A percentile compares a stretch with the other conserved stretches of the same genome.
Conservation (phyloP, 2,888 invertebrate species). For the Troides oblongomaculatus region DNA sequence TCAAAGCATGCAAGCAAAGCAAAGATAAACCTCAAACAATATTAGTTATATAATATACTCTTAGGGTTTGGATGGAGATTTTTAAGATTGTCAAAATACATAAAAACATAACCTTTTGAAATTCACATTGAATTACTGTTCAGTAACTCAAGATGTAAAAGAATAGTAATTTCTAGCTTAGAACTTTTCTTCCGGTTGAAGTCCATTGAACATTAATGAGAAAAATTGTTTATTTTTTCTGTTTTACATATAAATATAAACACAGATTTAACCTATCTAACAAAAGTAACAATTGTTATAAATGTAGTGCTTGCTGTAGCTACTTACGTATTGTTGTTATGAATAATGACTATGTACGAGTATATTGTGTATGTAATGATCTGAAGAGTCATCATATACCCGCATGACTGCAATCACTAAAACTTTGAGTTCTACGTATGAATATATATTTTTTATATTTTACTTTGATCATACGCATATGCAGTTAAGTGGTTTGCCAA, state of each 20-base stretch:
- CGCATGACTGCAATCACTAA: conserved; percentile 52
- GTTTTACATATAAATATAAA: neutral
- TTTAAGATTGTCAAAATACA: too few species aligned
- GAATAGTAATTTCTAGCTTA: too few species aligned
- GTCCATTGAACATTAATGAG: neutral
- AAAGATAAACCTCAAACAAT: too few species aligned
- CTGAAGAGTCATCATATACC: conserved; percentile 51
- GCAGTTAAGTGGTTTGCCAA: neutral
- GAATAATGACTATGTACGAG: conserved; percentile 40
- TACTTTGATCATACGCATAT: neutral
- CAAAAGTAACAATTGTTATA: neutral
- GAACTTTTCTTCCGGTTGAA: neutral
- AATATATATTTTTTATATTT: neutral
- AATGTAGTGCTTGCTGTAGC: neutral
- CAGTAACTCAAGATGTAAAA: too few species aligned
- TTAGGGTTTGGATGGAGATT: too few species aligned
- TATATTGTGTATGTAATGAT: conserved; percentile 41
- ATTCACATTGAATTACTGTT: too few species aligned
- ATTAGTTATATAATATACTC: too few species aligned
- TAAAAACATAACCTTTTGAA: too few species aligned
- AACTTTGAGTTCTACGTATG: conserved; percentile 37
- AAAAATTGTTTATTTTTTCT: neutral
- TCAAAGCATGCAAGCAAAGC: too few species aligned
- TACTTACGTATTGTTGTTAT: conserved; percentile 32
- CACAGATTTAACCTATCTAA: conserved; percentile 36